Evolutionary conservation across 2,113 vertebrate genomes (phyloP).

Genomic region (Tonatia bakeri): DNA sequence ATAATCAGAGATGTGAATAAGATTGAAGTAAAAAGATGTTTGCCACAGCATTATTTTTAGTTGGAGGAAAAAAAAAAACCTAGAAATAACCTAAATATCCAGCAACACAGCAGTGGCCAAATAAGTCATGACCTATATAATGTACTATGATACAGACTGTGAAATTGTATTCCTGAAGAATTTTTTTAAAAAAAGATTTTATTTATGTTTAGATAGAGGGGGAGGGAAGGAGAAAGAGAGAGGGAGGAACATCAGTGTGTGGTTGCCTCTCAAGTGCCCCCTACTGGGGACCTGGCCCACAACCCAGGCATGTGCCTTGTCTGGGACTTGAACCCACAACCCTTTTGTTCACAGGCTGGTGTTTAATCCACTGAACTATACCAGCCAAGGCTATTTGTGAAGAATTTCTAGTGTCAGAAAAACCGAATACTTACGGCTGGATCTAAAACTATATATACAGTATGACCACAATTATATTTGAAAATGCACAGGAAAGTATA

Average conservation of each 20-base stretch:
- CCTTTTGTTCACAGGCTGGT: too few species aligned
- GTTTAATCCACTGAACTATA: too few species aligned
- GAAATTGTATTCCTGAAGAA: neutral
- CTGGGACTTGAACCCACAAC: too few species aligned
- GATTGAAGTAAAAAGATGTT: neutral
- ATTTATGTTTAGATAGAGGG: too few species aligned
- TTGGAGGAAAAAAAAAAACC: neutral
- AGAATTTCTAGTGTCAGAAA: constrained; percentile 2
- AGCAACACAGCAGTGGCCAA: neutral
- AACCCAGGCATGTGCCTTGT: too few species aligned
- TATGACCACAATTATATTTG: neutral
- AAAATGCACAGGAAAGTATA: neutral
- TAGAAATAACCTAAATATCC: neutral
- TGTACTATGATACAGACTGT: neutral
- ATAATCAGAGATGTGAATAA: neutral
- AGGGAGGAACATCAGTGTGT: too few species aligned
- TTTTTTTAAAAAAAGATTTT: too few species aligned
- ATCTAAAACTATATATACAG: neutral
- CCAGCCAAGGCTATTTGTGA: neutral
- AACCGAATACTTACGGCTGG: neutral
- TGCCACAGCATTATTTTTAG: neutral
- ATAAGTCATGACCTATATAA: neutral
- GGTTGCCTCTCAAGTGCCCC: too few species aligned
- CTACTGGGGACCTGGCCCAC: too few species aligned
- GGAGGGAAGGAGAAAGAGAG: too few species aligned